These are phyloP conservation scores for Chrysochloris asiatica DNA, from an alignment of 2,113 vertebrate species.

Conservation along the genomic window DNA sequence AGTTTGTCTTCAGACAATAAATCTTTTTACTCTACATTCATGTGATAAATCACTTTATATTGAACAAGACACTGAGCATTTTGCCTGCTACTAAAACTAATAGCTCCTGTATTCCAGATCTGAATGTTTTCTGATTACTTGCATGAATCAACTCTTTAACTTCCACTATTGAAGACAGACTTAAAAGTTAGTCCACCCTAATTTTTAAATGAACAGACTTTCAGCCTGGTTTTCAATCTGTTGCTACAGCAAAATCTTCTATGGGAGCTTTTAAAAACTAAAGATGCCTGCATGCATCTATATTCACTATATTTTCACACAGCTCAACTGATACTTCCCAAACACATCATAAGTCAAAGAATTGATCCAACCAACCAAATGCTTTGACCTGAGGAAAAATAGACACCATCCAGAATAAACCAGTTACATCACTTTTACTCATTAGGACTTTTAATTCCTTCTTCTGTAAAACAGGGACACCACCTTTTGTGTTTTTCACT, in stretches of 20 bases:
- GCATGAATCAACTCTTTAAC: background rate
- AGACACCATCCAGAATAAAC: background rate
- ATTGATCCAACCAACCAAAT: background rate
- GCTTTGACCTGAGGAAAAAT: background rate
- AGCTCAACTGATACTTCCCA: background rate
- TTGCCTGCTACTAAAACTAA: background rate
- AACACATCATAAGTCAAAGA: background rate
- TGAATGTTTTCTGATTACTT: background rate
- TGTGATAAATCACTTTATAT: background rate
- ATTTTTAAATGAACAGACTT: background rate
- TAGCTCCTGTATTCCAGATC: background rate
- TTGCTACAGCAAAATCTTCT: background rate
- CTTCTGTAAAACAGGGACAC: background rate
- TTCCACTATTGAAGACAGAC: background rate
- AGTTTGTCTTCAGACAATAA: background rate
- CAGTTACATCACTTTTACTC: background rate
- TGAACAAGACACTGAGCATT: background rate
- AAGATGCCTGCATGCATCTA: background rate
- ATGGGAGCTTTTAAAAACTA: background rate
- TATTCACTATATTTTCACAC: background rate
- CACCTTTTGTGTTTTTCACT: background rate
- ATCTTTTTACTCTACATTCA: background rate
- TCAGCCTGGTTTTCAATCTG: background rate
- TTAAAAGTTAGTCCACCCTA: background rate
- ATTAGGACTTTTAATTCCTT: background rate